Evolutionary conservation across 2,888 invertebrate genomes (phyloP), one percentile per base, ranked within the genome.

Genomic region (Ectemnius continuus): DNA sequence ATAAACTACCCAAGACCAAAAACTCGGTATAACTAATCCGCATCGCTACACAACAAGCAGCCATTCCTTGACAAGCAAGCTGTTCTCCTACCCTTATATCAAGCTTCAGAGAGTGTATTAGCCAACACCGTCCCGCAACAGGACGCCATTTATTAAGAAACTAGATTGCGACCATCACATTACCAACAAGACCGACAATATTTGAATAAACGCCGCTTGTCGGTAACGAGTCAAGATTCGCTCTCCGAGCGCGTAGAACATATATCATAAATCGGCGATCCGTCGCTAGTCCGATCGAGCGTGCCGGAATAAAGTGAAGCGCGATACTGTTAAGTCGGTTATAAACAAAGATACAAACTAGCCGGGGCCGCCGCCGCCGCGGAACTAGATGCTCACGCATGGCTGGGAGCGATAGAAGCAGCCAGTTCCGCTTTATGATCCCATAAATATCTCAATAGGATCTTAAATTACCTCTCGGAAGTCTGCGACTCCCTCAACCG

Each of bases 371-470:
- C 36, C 56, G 63, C 70, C 36, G 1, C 36, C 56, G 76, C 79
- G 73, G 76, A 75, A 76, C 69, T 16, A 74, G 75, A 75, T 78
- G 70, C 81, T 85, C 76, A 82, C 78, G 83, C 81, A 84, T 80
- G 79, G 82, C 80, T 81, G 77, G 70, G 79, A 81, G 82, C 81
- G 83, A 87, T 85, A 84, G 84, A 79, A 78, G 81, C 84, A 83
- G 82, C 80, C 83, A 85, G 85, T 85, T 85, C 79, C 83, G 87
- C 85, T 87, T 88, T 86, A 87, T 86, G 87, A 86, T 86, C 82
- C 84, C 88, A 87, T 88, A 88, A 89, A 88, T 88, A 89, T 89
- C 86, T 86, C 86, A 88, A 88, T 87, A 82, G 85, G 84, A 84
- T 88, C 86, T 86, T 86, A 86, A 89, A 88, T 87, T 87, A 87